Evolutionary conservation across 2,888 invertebrate genomes (phyloP), one percentile per base, ranked within the genome.

Genomic region (Proisotoma minuta): DNA sequence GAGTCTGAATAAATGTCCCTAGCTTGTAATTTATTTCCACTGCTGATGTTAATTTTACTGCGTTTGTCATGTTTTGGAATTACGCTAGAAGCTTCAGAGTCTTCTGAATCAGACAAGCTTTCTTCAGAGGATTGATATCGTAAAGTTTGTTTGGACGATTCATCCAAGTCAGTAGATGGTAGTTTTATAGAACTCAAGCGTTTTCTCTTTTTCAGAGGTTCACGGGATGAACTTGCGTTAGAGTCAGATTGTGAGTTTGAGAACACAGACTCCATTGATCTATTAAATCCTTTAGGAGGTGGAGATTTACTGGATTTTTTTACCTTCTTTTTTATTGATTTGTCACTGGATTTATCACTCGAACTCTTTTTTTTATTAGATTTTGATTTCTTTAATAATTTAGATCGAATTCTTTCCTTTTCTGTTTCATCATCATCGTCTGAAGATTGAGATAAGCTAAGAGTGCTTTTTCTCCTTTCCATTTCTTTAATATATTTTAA

Each of bases 361-460:
- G 62, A 43, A 57, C 59, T 56, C 23, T 52, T 52, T 24, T 54
- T 54, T 20, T 39, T 64, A 12, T 47, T 66, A 12, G 43, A 43
- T 39, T 61, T 66, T 59, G 51, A 39, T 51, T 57, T 60, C 28
- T 56, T 49, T 18, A 58, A 64, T 59, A 62, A 1, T 73, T 74
- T 15, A 63, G 63, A 23, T 70, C 39, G 71, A 28, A 56, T 47
- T 54, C 62, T 27, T 39, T 75, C 83, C 85, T 76, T 83, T 85
- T 84, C 83, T 26, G 83, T 82, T 68, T 83, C 52, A 26, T 28
- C 12, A 81, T 22, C 70, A 3, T 67, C 64, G 49, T 71, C 71
- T 0, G 69, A 68, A 4, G 65, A 57, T 3, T 60, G 61, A 5
- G 54, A 76, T 3, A 39, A 18, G 39, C 20, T 18, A 15, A 10